Conservation (phyloP, 2,113 vertebrate species). For the Geococcyx californianus region DNA sequence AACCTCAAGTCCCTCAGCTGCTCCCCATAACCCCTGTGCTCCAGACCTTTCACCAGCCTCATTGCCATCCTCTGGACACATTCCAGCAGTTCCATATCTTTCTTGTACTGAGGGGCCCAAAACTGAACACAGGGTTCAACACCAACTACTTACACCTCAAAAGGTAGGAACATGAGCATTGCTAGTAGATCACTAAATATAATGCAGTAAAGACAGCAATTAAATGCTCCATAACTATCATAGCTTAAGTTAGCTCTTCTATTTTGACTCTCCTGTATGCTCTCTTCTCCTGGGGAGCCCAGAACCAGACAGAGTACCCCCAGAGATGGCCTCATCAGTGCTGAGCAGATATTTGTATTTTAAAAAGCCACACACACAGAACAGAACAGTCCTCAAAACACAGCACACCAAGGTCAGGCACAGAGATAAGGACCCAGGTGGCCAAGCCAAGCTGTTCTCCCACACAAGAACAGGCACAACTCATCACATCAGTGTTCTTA, state of each 20-base stretch:
- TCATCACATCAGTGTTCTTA: background rate
- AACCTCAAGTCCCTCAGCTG: too few species aligned
- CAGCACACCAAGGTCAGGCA: background rate
- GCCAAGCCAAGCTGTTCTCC: background rate
- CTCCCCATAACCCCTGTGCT: too few species aligned
- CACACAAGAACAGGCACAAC: background rate
- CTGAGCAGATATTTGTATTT: background rate
- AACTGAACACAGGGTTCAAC: too few species aligned
- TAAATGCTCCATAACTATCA: background rate
- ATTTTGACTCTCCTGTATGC: background rate
- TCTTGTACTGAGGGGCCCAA: too few species aligned
- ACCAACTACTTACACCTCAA: background rate
- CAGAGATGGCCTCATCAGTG: background rate
- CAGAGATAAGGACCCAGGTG: rapidly evolving
- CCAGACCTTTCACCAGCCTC: too few species aligned
- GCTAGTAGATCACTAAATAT: background rate
- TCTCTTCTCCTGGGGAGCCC: background rate
- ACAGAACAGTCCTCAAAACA: background rate
- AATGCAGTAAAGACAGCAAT: background rate
- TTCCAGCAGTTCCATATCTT: too few species aligned
- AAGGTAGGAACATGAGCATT: background rate
- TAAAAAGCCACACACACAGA: too few species aligned
- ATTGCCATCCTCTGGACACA: too few species aligned
- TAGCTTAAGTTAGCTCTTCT: background rate
- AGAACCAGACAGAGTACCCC: background rate